Evolutionary conservation across 2,113 vertebrate genomes (phyloP), one percentile per base, ranked within the genome.

Genomic region (Sturnira hondurensis): DNA sequence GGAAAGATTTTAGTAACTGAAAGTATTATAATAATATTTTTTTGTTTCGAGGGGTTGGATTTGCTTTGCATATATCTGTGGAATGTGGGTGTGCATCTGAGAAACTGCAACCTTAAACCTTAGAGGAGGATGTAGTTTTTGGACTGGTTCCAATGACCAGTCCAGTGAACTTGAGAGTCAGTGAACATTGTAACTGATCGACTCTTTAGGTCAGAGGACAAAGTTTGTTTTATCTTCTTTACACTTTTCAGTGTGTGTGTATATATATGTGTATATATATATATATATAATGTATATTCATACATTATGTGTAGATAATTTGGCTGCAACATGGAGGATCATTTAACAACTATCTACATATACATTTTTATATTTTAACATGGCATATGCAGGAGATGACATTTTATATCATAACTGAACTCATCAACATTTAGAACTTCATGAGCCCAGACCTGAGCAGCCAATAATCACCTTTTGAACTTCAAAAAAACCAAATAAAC

Each of bases 331-430:
- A 38, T 12, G 84, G 78, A 94, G 47, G 74, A 41, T 96, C 78
- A 0, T 0, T 97, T 58, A 93, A 36, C 54, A 96, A 5, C 1
- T 24, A 20, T 86, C 36, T 50, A 94, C 87, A 96, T 95, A 36
- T 24, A 94, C 41, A 96, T 91, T 89, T 96, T 31, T 94, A 94
- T 67, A n/a, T 94, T 67, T 85, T 82, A 41, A n/a, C 84, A 70
- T 58, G 88, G 87, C 91, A 52, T 91, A 74, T 67, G 19, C 28
- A 94, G 19, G 63, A 88, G 74, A 61, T 65, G 94, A 61, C 50
- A 78, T 98, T 98, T 97, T 93, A 78, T 96, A 83, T 96, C 43
- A 78, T 89, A 95, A 88, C 11, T 50, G 90, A 93, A 63, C 70
- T 47, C 61, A 24, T 36, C 52, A 74, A 20, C 86, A 97, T 98